Evolutionary conservation across 1,140 invertebrate genomes (phyloP).

Genomic region (Lepidotrigona ventralis): DNA sequence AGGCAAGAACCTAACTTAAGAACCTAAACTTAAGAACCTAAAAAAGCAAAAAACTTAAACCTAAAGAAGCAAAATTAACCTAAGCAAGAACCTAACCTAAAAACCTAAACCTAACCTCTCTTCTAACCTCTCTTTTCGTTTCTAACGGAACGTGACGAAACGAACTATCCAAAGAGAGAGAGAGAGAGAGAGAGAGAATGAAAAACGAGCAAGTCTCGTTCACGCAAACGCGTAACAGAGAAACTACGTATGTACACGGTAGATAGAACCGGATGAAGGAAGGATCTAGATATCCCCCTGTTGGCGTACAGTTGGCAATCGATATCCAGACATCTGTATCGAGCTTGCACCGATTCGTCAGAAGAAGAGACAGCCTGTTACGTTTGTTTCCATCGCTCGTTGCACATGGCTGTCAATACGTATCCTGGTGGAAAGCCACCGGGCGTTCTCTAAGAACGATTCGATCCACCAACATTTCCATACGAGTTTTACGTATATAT

Average conservation of each 20-base stretch:
- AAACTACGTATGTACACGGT: not conserved
- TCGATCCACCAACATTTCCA: constrained; percentile 16
- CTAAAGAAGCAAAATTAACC: too few relatives aligned
- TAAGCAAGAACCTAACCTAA: too few relatives aligned
- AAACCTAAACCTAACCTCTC: too few relatives aligned
- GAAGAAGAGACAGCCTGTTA: constrained; percentile 39
- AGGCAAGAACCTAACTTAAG: too few relatives aligned
- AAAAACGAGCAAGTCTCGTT: not conserved
- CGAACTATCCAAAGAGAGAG: not conserved
- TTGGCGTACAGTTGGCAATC: constrained; percentile 41
- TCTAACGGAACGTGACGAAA: not conserved
- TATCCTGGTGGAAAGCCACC: constrained; percentile 7
- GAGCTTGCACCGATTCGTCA: constrained; percentile 40
- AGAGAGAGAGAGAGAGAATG: not conserved
- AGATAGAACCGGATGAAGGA: not conserved
- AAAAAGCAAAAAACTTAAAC: too few relatives aligned
- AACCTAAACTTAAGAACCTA: too few relatives aligned
- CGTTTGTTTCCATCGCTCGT: constrained; percentile 30
- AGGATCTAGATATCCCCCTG: constrained; percentile 50
- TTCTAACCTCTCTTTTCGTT: too few relatives aligned
- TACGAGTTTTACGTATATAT: constrained; percentile 31
- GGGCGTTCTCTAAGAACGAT: constrained; percentile 24
- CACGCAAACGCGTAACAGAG: constrained; percentile 9
- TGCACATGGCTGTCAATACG: constrained; percentile 32
- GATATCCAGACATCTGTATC: constrained; percentile 63